Evolutionary conservation across 2,113 vertebrate genomes (phyloP).

Genomic region (Channa argus): DNA sequence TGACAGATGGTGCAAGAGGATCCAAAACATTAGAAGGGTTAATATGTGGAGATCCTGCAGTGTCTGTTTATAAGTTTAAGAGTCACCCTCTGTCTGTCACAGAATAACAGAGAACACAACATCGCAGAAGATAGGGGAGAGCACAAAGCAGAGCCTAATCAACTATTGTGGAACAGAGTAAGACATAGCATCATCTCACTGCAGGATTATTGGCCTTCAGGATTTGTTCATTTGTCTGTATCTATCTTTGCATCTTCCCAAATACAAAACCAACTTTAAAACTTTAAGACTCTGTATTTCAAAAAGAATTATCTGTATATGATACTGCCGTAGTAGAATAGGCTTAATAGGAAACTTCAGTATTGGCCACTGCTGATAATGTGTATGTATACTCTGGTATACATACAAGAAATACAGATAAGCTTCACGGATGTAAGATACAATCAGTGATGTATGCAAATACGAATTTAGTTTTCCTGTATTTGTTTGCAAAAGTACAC

Average conservation of each 20-base stretch:
- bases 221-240: background rate
- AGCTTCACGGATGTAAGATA: conserved; percentile 14
- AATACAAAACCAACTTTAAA: too few relatives aligned
- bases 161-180: conserved; percentile 6
- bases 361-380: conserved; percentile 23
- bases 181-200: background rate
- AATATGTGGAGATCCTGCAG: conserved; percentile 49
- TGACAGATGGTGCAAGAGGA: conserved; percentile 62
- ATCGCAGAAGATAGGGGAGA: conserved; percentile 3
- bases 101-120: conserved; percentile 25
- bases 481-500: conserved; percentile 28
- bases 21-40: conserved; percentile 53
- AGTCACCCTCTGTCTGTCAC: conserved; percentile 23
- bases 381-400: conserved; percentile 20
- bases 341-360: conserved; percentile 25
- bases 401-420: conserved; percentile 22
- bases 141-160: conserved; percentile 5
- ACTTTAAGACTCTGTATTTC: background rate
- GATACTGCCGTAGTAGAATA: conserved; percentile 29
- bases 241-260: background rate
- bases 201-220: background rate
- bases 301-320: background rate
- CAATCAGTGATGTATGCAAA: conserved; percentile 26
- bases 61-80: conserved; percentile 45
- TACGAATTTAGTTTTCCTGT: conserved; percentile 8